Percentiles rank a stretch among this genome's conserved stretches.
These are phyloP conservation scores for Megalonaias nervosa DNA, from an alignment of 1,140 invertebrate genomes.

Conservation along the genomic window DNA sequence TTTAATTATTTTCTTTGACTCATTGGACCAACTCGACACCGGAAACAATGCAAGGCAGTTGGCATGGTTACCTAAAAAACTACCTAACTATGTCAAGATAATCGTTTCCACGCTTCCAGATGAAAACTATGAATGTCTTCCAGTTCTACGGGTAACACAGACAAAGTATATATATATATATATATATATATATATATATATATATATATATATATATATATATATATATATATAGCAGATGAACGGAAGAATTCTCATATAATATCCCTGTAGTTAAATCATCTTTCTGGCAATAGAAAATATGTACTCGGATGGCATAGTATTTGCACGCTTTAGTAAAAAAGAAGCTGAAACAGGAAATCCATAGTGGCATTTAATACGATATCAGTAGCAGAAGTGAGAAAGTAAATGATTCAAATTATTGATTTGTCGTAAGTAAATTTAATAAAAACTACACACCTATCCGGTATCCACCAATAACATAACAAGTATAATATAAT, in stretches of 20 bases:
- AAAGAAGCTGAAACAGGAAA: no score
- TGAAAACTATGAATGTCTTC: constrained; percentile 54
- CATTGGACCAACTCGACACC: constrained; percentile 50
- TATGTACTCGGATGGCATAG: background rate
- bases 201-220: background rate
- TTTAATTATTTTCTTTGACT: constrained; percentile 53
- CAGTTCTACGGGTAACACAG: constrained; percentile 46
- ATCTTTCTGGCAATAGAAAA: background rate
- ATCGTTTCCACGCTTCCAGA: constrained; percentile 77
- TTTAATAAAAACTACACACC: no score
- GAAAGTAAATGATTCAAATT: no score
- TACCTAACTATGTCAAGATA: constrained; percentile 73
- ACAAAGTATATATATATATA: background rate
- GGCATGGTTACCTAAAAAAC: constrained; percentile 49
- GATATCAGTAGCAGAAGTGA: no score
- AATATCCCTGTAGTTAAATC: background rate
- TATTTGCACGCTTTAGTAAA: no score
- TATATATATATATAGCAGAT: no score
- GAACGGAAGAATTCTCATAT: background rate
- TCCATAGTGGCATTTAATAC: no score
- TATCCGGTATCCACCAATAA: no score
- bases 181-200: background rate
- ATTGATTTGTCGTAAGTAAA: no score
- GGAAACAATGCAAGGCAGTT: constrained; percentile 40
- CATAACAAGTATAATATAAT: no score